Percentiles rank a stretch among this genome's conserved stretches.
phyloP scores from a whole-genome alignment of 2,113 vertebrate genomes.

The Bagarius yarrelli region DNA sequence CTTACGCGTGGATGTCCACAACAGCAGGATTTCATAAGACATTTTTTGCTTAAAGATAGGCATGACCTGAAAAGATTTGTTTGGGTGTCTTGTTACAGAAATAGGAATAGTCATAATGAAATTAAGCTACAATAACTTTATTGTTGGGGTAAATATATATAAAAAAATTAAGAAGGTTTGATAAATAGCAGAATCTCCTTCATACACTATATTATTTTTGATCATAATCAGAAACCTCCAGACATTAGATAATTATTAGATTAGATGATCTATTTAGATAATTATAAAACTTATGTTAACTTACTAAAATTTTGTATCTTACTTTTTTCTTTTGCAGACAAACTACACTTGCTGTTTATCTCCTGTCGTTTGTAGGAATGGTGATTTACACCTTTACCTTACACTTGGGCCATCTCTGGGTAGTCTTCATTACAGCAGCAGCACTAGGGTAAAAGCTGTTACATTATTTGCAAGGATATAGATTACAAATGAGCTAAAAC shows the following conservation, averaged over 20 bases:
- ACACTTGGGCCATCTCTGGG: constrained; percentile 81
- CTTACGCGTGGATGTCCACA: constrained; percentile 62
- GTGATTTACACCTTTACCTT: constrained; percentile 83
- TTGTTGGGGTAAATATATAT: neutral
- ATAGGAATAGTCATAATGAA: neutral
- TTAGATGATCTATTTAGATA: neutral
- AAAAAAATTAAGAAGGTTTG: neutral
- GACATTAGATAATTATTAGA: neutral
- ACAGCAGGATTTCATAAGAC: constrained; percentile 42
- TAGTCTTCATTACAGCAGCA: constrained; percentile 88
- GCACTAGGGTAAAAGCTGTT: constrained; percentile 78
- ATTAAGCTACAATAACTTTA: neutral
- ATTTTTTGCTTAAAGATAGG: constrained; percentile 54
- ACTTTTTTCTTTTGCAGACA: constrained; percentile 68
- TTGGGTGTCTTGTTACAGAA: constrained; percentile 42
- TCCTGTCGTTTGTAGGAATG: constrained; percentile 86
- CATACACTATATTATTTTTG: neutral
- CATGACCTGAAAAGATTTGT: constrained; percentile 22
- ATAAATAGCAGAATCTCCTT: neutral
- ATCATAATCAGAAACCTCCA: neutral
- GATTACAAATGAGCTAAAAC: neutral
- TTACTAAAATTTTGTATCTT: neutral
- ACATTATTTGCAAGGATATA: neutral
- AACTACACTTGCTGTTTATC: constrained; percentile 82
- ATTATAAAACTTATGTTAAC: neutral